Percentiles rank a stretch among this genome's conserved stretches.
phyloP scores from a whole-genome alignment of 2,888 invertebrate genomes.

The Gasteruption jaculator region DNA sequence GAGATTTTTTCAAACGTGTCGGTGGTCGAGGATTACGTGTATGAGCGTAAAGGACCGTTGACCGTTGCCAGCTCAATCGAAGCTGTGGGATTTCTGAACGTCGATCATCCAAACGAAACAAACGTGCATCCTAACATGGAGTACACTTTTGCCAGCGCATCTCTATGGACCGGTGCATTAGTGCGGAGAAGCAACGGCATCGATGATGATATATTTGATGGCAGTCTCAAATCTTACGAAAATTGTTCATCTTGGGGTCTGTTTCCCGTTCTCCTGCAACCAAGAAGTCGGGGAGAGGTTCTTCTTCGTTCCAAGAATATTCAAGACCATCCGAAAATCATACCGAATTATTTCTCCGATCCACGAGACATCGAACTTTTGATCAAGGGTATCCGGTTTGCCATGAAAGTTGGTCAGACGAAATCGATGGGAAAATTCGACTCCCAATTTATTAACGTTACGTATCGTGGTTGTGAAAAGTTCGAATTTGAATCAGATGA shows the following conservation, averaged over 20 bases:
- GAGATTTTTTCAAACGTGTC: constrained; percentile 11
- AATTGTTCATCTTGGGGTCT: constrained; percentile 36
- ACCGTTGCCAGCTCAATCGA: constrained; percentile 59
- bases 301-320: constrained; percentile 60
- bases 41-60: constrained; percentile 54
- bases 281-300: constrained; percentile 62
- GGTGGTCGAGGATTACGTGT: constrained; percentile 16
- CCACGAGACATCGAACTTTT: constrained; percentile 57
- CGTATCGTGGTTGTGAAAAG: constrained; percentile 55
- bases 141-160: constrained; percentile 61
- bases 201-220: constrained; percentile 52
- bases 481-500: constrained; percentile 54
- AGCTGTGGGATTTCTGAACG: constrained; percentile 59
- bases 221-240: too few relatives aligned
- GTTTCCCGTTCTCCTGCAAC: constrained; percentile 57
- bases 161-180: constrained; percentile 56
- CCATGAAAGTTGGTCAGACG: constrained; percentile 56
- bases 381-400: constrained; percentile 57
- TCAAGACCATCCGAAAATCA: constrained; percentile 59
- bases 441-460: constrained; percentile 53
- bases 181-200: constrained; percentile 59
- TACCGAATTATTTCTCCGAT: constrained; percentile 65
- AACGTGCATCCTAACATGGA: constrained; percentile 67
- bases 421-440: constrained; percentile 58
- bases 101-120: constrained; percentile 55